A percentile compares a stretch with the other conserved stretches of the same genome.
Evolutionary conservation across 2,888 invertebrate species (phyloP).

Genomic region (Aromia moschata): DNA sequence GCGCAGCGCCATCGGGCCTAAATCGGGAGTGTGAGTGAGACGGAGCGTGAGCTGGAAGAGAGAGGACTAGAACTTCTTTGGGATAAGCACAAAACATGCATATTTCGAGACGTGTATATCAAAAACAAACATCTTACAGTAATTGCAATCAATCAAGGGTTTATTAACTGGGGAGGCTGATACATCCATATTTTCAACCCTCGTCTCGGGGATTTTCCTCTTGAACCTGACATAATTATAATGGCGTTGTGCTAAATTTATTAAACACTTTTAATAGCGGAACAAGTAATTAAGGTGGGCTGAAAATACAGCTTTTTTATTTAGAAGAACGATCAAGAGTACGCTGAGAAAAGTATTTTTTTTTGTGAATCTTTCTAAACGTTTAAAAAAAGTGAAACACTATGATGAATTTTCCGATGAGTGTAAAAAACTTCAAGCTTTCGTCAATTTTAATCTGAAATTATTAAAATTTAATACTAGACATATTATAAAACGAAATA

Average conservation of each 20-base stretch:
- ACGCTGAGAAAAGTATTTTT: too few relatives aligned
- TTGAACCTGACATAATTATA: slow-evolving; percentile 32
- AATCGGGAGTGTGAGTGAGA: background rate
- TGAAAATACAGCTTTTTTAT: too few relatives aligned
- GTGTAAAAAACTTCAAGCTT: too few relatives aligned
- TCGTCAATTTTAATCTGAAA: too few relatives aligned
- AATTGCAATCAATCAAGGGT: slow-evolving; percentile 63
- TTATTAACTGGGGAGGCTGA: slow-evolving; percentile 37
- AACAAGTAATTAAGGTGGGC: too few relatives aligned
- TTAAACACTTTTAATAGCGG: background rate
- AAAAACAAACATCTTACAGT: slow-evolving; percentile 62
- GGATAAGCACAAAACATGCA: slow-evolving; percentile 57
- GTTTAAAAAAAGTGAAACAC: too few relatives aligned
- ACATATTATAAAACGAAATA: too few relatives aligned
- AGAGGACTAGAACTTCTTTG: slow-evolving; percentile 27
- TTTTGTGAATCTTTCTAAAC: too few relatives aligned
- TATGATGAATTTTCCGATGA: too few relatives aligned
- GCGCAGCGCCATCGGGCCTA: background rate
- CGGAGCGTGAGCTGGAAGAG: slow-evolving; percentile 19
- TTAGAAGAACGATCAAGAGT: too few relatives aligned
- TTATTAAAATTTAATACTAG: too few relatives aligned
- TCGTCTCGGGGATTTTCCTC: slow-evolving; percentile 31
- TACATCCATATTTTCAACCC: slow-evolving; percentile 40
- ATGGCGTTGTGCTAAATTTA: background rate
- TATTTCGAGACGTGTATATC: slow-evolving; percentile 60